Base-by-base conservation (phyloP, 1,140 invertebrate species). In the Gryon sp. region DNA sequence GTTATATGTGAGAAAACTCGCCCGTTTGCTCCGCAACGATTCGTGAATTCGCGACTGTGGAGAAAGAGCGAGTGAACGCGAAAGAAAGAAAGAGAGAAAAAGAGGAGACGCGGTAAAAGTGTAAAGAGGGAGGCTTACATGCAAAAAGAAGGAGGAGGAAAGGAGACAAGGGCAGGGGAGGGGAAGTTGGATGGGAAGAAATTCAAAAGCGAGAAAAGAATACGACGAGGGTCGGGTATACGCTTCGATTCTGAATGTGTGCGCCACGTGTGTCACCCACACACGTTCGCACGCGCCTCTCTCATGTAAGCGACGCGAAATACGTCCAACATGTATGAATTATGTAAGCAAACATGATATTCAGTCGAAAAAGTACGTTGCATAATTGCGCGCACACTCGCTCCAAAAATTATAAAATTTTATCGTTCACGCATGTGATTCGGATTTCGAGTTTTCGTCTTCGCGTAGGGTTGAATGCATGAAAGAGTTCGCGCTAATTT, bases 241-340 rank as follows among this genome's bases (percentile, higher is more conserved):
- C 80, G 79, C 79, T 74, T 76, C 63, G 62, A 57, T 55, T 68
- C 43, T 75, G 28, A 36, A 80, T 82, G 80, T 82, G 78, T 81
- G 80, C 75, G 59, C 63, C 75, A 76, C 77, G 78, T 74, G 75
- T 60, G 65, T 59, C 63, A 76, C 63, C 55, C 52, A 76, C 74
- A 70, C 59, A 34, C 30, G 19, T 19, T 22, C 28, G 15, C 26
- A 8, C 28, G 22, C 14, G 26, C n/a, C 26, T 28, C 26, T 12
- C 36, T 45, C n/a, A n/a, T 40, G 41, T 16, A 36, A 62, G 34
- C 50, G 34, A 22, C 57, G 43, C 65, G 57, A 52, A 53, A 59
- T 55, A 69, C 40, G 65, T 45, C 60, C 36, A 76, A 70, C 57
- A 38, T 52, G 74, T 22, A 65, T 66, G 74, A 76, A 76, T 76